Percentiles rank a stretch among this genome's conserved stretches.
Evolutionary conservation across 1,140 invertebrate species (phyloP).

Genomic region (Himalopsyche phryganea): DNA sequence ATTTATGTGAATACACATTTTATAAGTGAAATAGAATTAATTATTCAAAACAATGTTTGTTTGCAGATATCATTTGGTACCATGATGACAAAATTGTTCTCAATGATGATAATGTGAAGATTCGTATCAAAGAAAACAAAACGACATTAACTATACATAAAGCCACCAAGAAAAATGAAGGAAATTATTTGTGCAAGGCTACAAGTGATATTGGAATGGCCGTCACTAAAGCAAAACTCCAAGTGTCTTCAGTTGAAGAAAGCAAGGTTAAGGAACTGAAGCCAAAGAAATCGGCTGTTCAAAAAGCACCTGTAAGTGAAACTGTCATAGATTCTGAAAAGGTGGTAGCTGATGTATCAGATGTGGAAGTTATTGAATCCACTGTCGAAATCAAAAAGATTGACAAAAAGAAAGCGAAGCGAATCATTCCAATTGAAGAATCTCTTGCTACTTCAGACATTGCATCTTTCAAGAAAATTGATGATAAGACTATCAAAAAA

Average conservation of each 20-base stretch:
- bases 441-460: constrained; percentile 59
- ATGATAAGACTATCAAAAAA: constrained; percentile 50
- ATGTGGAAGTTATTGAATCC: constrained; percentile 38
- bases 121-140: constrained; percentile 71
- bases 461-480: constrained; percentile 60
- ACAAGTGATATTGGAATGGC: constrained; percentile 77
- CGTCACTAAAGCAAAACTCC: constrained; percentile 75
- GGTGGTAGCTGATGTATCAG: constrained; percentile 28
- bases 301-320: constrained; percentile 37
- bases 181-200: constrained; percentile 82
- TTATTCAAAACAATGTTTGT: too few species aligned
- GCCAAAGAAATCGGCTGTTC: constrained; percentile 38
- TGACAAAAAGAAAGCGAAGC: constrained; percentile 49
- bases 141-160: constrained; percentile 69
- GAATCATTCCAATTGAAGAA: constrained; percentile 56
- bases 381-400: constrained; percentile 34
- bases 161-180: constrained; percentile 68
- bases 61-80: constrained; percentile 83
- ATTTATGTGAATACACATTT: too few species aligned
- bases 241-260: constrained; percentile 50
- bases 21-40: too few species aligned
- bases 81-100: constrained; percentile 77
- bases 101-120: constrained; percentile 65
- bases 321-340: constrained; percentile 30
- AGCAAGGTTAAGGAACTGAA: constrained; percentile 33